Base-by-base conservation (phyloP, 2,113 vertebrate genomes). In the Hyperopisus bebe region DNA sequence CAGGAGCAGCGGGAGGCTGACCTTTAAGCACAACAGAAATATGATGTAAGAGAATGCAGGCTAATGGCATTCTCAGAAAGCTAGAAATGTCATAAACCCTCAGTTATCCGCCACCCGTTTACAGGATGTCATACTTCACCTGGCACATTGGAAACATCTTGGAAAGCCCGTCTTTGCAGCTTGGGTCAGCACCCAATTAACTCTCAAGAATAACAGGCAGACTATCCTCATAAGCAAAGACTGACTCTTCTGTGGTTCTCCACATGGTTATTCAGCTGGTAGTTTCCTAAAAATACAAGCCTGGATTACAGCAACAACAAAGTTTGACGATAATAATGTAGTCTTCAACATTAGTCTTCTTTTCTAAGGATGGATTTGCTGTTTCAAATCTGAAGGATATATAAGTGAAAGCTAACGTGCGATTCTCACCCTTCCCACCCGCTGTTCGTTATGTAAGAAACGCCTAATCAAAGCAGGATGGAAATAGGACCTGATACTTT, bases 1-100 rank as follows among this genome's bases (percentile, higher is more conserved):
- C 35, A 88, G 35, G 53, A 66, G 19, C 87, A 8, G 50, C 27
- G 15, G 86, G 50, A 55, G 50, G 50, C 39, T 88, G 55, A 88
- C 87, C 87, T 88, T 88, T 66, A 21, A 62, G 53, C 87, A 62
- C 55, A 88, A 88, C 53, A n/a, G 27, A 24, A 88, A 42, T 62
- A 35, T 62, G 87, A 11, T 44, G 87, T 39, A 66, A 44, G 10
- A 44, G 35, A 88, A 66, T n/a, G 35, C 19, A 24, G 35, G 35
- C 44, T 42, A 31, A 44, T n/a, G 46, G 39, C 46, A 88, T 31
- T 77, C 88, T 77, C 88, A 27, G 39, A 48, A 21, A 24, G 24
- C 47, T 74, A 31, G 44, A 70, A 88, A 74, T 70, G 88, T 31
- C 66, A 74, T 48, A 55, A 88, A 74, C 9, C 58, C 42, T 48